Conservation (phyloP, 2,888 invertebrate genomes). For the Drosophila paramelanica region DNA sequence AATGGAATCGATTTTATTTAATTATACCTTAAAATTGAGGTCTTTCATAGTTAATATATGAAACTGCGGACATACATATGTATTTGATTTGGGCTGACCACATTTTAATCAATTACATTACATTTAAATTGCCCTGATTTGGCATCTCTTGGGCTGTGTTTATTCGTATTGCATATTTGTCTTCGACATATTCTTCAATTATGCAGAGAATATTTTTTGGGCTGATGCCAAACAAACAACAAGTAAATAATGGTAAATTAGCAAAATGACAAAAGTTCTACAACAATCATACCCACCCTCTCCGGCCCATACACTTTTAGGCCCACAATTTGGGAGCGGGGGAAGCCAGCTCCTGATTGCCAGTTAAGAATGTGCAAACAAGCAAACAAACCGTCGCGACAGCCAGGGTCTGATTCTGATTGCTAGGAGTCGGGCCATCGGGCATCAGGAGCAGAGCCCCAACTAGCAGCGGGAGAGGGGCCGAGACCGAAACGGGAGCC, state of each 20-base stretch:
- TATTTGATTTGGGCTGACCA: constrained; percentile 13
- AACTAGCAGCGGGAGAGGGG: constrained; percentile 1
- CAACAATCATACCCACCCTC: constrained; percentile 45
- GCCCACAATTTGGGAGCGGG: constrained; percentile 23
- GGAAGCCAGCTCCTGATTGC: constrained; percentile 56
- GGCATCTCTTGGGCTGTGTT: background rate
- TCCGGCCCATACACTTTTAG: constrained; percentile 18
- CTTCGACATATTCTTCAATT: constrained; percentile 27
- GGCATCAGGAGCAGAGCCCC: constrained; percentile 5
- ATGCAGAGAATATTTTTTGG: constrained; percentile 30
- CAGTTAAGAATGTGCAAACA: constrained; percentile 75
- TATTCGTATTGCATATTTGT: constrained; percentile 12
- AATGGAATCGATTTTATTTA: constrained; percentile 52
- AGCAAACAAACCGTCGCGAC: constrained; percentile 62
- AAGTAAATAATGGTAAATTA: constrained; percentile 73
- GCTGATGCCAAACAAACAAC: constrained; percentile 57
- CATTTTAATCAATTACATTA: constrained; percentile 16
- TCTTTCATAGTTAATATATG: background rate
- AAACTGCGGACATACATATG: background rate
- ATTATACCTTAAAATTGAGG: constrained; percentile 34
- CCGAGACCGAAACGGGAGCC: background rate
- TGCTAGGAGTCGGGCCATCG: constrained; percentile 34
- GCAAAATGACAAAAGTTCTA: constrained; percentile 69
- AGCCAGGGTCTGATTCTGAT: constrained; percentile 56
- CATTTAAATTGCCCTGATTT: background rate